Percentiles rank a stretch among this genome's conserved stretches.
Conservation (phyloP, 2,113 vertebrate genomes). For the Nothoprocta pentlandii region DNA sequence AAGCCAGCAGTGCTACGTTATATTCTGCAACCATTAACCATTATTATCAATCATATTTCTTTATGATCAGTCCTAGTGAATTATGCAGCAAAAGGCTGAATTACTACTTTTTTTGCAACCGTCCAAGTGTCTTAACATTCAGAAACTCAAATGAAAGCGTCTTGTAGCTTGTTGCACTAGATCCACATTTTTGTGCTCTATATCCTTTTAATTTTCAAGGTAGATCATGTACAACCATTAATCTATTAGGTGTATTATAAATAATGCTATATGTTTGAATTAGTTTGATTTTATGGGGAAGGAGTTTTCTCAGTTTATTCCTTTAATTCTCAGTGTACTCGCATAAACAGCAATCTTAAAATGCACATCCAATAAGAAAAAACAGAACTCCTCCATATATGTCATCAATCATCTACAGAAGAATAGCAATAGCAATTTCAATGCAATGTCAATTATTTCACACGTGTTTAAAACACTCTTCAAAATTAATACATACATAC, state of each 20-base stretch:
- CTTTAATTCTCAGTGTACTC: neutral
- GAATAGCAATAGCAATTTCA: neutral
- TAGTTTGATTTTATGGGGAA: neutral
- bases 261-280: neutral
- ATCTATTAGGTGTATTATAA: neutral
- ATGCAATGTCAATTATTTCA: neutral
- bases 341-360: neutral
- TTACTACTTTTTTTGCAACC: neutral
- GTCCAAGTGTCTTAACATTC: neutral
- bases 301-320: neutral
- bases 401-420: neutral
- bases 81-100: neutral
- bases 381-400: neutral
- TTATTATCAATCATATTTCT: neutral
- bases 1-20: fast-evolving
- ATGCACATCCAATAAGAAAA: neutral
- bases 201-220: neutral
- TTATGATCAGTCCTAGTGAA: neutral
- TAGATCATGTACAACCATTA: neutral
- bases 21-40: neutral
- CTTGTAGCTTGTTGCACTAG: neutral
- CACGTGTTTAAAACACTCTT: neutral
- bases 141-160: neutral
- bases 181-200: neutral
- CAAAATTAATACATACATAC: neutral